Evolutionary conservation across 1,140 invertebrate genomes (phyloP).

Genomic region (Magallana angulata): DNA sequence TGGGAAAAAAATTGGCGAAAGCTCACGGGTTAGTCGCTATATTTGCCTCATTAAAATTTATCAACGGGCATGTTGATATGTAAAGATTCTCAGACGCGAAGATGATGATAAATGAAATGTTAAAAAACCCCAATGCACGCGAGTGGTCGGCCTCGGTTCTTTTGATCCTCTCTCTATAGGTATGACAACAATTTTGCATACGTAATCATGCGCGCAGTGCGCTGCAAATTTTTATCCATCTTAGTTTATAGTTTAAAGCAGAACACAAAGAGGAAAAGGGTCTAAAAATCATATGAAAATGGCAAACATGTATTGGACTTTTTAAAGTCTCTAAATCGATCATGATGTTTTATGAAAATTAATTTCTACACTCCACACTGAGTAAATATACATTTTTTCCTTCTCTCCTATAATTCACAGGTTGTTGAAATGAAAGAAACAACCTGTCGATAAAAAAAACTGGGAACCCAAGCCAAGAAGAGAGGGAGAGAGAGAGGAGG

Average conservation of each 20-base stretch:
- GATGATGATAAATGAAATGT: conserved; percentile 30
- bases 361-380: background rate
- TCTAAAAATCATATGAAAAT: background rate
- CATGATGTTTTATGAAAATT: conserved; percentile 5
- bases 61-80: conserved; percentile 9
- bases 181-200: conserved; percentile 20
- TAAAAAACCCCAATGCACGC: background rate
- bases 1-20: background rate
- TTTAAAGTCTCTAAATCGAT: background rate
- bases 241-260: background rate
- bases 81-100: background rate
- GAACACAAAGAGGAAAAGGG: background rate
- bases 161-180: conserved; percentile 1
- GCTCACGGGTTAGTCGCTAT: conserved; percentile 2
- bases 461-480: conserved; percentile 12
- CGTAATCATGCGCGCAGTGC: conserved; percentile 19
- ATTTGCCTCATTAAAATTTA: conserved; percentile 37
- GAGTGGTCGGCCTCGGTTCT: background rate
- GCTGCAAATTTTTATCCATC: background rate
- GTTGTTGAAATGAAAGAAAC: conserved; percentile 29
- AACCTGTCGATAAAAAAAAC: conserved; percentile 14
- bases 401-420: background rate
- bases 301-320: background rate
- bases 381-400: conserved; percentile 3
- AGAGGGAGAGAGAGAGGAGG: background rate